Base-by-base conservation (phyloP, 2,113 vertebrate genomes). In the Sisor rabdophorus region DNA sequence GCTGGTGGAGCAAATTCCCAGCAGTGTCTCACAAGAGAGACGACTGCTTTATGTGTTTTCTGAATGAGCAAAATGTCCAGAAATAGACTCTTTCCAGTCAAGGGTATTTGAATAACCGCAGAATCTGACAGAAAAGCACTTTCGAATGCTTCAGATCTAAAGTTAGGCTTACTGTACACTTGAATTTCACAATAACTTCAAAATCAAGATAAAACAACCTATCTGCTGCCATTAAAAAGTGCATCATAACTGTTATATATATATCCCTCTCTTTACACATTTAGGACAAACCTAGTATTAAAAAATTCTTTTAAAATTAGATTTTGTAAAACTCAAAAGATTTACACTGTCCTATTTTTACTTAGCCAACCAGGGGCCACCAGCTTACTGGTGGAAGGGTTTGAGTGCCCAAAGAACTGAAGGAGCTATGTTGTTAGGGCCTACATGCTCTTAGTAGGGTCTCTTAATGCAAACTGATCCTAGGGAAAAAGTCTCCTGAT, bases 1-100 rank as follows among this genome's bases (percentile, higher is more conserved):
- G 65, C 26, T 53, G 64, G 65, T 52, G 50, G 80, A 70, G 40
- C 24, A 28, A 47, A 71, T 75, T 78, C 73, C 71, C 67, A 22
- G 59, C n/a, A 55, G 76, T 47, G 28, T 56, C 56, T 52, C 22
- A 64, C 47, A 48, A 44, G 48, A 61, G 44, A 64, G 65, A 69
- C 10, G 30, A 13, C 55, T 69, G 75, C 71, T 75, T 75, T 50
- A 40, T 76, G 52, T 76, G 64, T 77, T 71, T 78, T 75, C 68
- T 70, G 73, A 81, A 81, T 63, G 59, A 55, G 65, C 32, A 75
- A 75, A 79, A 16, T 28, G 60, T 68, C 65, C 50, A 74, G 50
- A 55, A 77, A 24, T 70, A 20, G 12, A 73, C 71, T 55, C 73
- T 69, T 69, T 81, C 19, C 24, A 59, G 56, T 73, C 58, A 73